A percentile compares a stretch with the other conserved stretches of the same genome.
Conservation (phyloP, 1,140 invertebrate genomes). For the Nixonia krombeini region DNA sequence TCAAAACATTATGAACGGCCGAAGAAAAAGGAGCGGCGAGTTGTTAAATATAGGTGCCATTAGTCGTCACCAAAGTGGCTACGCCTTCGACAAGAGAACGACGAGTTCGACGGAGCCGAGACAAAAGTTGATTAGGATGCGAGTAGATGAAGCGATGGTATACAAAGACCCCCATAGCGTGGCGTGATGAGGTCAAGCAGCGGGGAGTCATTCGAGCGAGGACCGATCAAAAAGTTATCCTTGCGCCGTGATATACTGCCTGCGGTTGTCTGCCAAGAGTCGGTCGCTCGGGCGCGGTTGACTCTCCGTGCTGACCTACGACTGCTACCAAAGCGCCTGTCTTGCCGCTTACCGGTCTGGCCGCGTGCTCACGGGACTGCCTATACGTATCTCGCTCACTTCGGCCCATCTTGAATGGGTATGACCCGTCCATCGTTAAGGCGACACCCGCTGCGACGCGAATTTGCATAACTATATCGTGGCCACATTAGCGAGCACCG, state of each 20-base stretch:
- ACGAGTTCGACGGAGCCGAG: slow-evolving; percentile 55
- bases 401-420: no score
- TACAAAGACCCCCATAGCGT: slow-evolving; percentile 68
- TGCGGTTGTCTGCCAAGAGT: slow-evolving; percentile 48
- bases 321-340: no score
- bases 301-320: slow-evolving; percentile 38
- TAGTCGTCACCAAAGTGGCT: slow-evolving; percentile 25
- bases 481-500: slow-evolving; percentile 56
- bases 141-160: slow-evolving; percentile 57
- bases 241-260: slow-evolving; percentile 64
- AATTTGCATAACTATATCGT: slow-evolving; percentile 65
- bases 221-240: slow-evolving; percentile 68
- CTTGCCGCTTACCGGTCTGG: slow-evolving; percentile 39
- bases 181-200: slow-evolving; percentile 69
- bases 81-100: slow-evolving; percentile 22
- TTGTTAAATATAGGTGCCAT: slow-evolving; percentile 9
- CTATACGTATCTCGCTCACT: slow-evolving; percentile 22
- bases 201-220: slow-evolving; percentile 63
- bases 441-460: slow-evolving; percentile 63
- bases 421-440: slow-evolving; percentile 57
- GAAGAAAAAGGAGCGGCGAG: neutral
- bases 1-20: slow-evolving; percentile 8
- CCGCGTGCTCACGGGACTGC: slow-evolving; percentile 47
- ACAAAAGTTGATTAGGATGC: slow-evolving; percentile 68
- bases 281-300: slow-evolving; percentile 30